Evolutionary conservation across 1,140 invertebrate species (phyloP).

Genomic region (Brachionus rotundiformis): DNA sequence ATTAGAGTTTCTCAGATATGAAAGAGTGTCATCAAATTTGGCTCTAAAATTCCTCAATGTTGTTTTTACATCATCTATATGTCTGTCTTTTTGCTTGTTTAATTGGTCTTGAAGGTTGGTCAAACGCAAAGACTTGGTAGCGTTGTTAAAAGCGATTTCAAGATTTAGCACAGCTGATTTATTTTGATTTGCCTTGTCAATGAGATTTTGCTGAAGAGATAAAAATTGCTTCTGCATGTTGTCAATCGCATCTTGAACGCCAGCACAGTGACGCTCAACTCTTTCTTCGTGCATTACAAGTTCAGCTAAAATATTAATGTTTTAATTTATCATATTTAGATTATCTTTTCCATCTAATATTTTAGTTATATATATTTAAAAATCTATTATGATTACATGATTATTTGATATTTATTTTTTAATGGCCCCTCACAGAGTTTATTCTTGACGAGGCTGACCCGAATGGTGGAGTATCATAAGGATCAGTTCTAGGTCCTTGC

Average conservation of each 20-base stretch:
- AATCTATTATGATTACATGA: too few species aligned
- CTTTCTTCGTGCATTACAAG: slow-evolving; percentile 63
- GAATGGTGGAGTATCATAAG: too few species aligned
- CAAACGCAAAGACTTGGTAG: slow-evolving; percentile 58
- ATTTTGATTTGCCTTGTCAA: slow-evolving; percentile 57
- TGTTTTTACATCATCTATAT: slow-evolving; percentile 61
- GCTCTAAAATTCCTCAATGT: slow-evolving; percentile 61
- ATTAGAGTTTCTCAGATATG: slow-evolving; percentile 62
- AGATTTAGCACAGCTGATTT: slow-evolving; percentile 59
- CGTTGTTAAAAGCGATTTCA: slow-evolving; percentile 61
- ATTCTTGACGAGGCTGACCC: too few species aligned
- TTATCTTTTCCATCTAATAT: too few species aligned
- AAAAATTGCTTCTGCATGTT: slow-evolving; percentile 57
- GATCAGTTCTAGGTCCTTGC: too few species aligned
- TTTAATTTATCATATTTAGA: too few species aligned
- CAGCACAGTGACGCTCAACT: slow-evolving; percentile 61
- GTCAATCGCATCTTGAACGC: slow-evolving; percentile 59
- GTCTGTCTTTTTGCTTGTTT: slow-evolving; percentile 58
- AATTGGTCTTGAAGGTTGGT: slow-evolving; percentile 59
- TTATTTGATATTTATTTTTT: too few species aligned
- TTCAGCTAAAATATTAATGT: slow-evolving; percentile 58
- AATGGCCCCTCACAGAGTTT: too few species aligned
- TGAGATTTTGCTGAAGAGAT: neutral
- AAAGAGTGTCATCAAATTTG: slow-evolving; percentile 61
- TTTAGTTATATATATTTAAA: too few species aligned